Evolutionary conservation across 1,140 invertebrate genomes (phyloP), one percentile per base, ranked within the genome.

Genomic region (Melitaea cinxia): DNA sequence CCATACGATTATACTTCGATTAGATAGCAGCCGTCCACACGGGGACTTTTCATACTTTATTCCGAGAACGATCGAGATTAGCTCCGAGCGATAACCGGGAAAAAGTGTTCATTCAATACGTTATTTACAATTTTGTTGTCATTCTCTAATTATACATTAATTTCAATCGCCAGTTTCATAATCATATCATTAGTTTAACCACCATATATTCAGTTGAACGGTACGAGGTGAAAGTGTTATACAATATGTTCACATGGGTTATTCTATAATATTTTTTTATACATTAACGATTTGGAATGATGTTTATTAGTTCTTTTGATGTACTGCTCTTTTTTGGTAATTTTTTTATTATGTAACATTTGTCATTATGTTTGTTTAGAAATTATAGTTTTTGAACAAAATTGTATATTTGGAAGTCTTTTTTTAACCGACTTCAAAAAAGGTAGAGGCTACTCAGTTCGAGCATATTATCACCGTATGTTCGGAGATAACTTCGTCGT

Each of bases 61-160:
- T 53, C n/a, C 9, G 26, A 14, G 14, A 30, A n/a, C 35, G n/a
- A 53, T 45, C 17, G 47, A 52, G 52, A 33, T 45, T 33, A 26
- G 39, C 52, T 28, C 9, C 50, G 14, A 66, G 57, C 28, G 4
- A 50, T 39, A 37, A 28, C 1, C 15, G 28, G 50, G 50, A 28
- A 12, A n/a, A 35, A 35, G 39, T 56, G 61, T 50, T 54, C 39
- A 42, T 60, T 65, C 21, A 60, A 56, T 21, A 35, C 45, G 59
- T 59, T 59, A 69, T 66, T 66, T 45, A 68, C 72, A 74, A 71
- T 74, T 71, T 74, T 55, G 62, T 59, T 71, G 72, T 74, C 72
- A 71, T 47, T 49, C 65, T 37, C 15, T 68, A 71, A 74, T 74
- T 65, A 65, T 30, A 58, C 26, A 56, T 69, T 69, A 60, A 59